A percentile compares a stretch with the other conserved stretches of the same genome.
phyloP scores from a whole-genome alignment of 1,140 invertebrate genomes.

The Drosophila teissieri region DNA sequence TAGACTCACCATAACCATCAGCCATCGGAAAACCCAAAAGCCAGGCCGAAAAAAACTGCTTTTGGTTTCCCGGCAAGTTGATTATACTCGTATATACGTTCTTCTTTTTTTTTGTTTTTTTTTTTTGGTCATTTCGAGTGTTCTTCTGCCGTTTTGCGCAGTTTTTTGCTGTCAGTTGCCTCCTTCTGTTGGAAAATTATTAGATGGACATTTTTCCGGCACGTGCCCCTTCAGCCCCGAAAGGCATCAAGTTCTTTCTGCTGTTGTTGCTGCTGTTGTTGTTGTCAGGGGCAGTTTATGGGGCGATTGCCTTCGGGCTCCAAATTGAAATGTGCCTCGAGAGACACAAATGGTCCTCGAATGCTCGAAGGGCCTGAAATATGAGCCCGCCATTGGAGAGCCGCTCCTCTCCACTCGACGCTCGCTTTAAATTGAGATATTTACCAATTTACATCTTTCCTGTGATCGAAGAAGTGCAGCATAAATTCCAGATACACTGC shows the following conservation, averaged over 20 bases:
- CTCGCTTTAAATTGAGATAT: constrained; percentile 35
- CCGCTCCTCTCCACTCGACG: neutral
- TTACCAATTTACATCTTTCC: constrained; percentile 39
- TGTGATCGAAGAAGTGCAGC: constrained; percentile 28
- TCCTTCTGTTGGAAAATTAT: constrained; percentile 59
- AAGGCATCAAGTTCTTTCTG: constrained; percentile 57
- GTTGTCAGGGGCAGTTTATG: constrained; percentile 60
- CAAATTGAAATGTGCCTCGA: constrained; percentile 75
- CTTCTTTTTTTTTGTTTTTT: constrained; percentile 18
- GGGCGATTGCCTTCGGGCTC: constrained; percentile 60
- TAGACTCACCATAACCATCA: constrained; percentile 21
- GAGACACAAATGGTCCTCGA: constrained; percentile 37
- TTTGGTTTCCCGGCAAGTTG: constrained; percentile 40
- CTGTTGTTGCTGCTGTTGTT: neutral
- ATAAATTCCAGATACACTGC: constrained; percentile 44
- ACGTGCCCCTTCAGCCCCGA: constrained; percentile 47
- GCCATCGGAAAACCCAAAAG: constrained; percentile 18
- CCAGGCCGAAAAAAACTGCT: constrained; percentile 19
- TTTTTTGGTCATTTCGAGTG: constrained; percentile 52
- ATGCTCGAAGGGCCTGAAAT: constrained; percentile 46
- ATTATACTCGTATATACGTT: constrained; percentile 50
- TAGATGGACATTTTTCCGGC: constrained; percentile 70
- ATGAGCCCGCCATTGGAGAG: constrained; percentile 10
- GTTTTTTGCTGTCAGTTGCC: constrained; percentile 37
- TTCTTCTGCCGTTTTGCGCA: constrained; percentile 50